Base-by-base conservation (phyloP, 2,113 vertebrate species). In the Galbula dea region DNA sequence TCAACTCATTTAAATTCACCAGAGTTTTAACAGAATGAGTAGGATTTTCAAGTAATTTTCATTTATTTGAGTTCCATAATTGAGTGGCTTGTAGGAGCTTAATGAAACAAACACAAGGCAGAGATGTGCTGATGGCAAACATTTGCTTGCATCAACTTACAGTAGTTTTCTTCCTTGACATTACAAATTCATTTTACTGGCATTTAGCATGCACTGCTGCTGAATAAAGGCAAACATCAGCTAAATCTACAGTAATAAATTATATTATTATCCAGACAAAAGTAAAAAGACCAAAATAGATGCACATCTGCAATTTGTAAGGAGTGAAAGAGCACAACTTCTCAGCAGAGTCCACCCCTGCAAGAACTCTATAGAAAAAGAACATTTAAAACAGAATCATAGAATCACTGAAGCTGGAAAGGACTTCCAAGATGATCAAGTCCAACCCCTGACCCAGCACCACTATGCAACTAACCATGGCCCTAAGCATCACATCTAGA, bases 51-150 rank as follows among this genome's bases (percentile, higher is more conserved):
- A 97, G 97, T 95, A 21, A 97, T 96, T 97, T 97, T 94, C 94
- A 95, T 96, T 92, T 97, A 97, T 98, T 98, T 98, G 97, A 97
- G 94, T 94, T 97, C 65, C 91, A 73, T 97, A 97, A 98, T 97
- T 97, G 97, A 87, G 80, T 92, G 88, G 90, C 94, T 97, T 96
- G 94, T 49, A 91, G 65, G 90, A 97, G 97, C 97, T 97, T 97
- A 98, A 97, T 90, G 97, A 97, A 98, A 97, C 97, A 97, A 98
- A 97, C 89, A 97, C 48, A 72, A 85, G 65, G 86, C 95, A 65
- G 93, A 76, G 78, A 77, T 72, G 41, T 30, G 72, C 92, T 86
- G 88, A 77, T 86, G 26, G 11, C 93, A 91, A 95, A 95, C 79
- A 89, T 85, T 62, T 32, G 62, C 75, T 17, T 46, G 84, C 86